Evolutionary conservation across 1,140 invertebrate species (phyloP), one percentile per base, ranked within the genome.

Genomic region (Euwallacea fornicatus): DNA sequence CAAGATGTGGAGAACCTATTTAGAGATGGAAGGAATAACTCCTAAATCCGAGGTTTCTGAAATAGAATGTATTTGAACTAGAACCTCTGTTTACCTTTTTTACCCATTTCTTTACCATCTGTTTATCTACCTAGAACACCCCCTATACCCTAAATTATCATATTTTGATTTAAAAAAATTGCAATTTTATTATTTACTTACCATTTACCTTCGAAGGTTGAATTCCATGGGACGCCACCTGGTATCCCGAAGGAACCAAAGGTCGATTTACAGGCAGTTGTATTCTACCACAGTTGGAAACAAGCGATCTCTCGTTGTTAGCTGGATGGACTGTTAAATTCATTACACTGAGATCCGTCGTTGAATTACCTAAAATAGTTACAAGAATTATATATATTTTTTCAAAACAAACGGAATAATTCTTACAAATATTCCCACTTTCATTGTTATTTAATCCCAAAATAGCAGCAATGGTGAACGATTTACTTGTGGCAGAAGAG

Each of bases 401-500:
- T 56, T 7, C 11, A 16, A 16, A 56, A 8, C 2, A 6, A 0
- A 16, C 15, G 8, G 4, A 13, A 65, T 54, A 65, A 2, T 33
- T 33, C 64, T 67, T 72, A 72, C 71, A 72, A n/a, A 72, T 62
- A 63, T 72, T 72, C 9, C 58, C 55, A 58, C 46, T 56, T 67
- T 72, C 77, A 61, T 82, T 81, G 55, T 83, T 81, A 42, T 86
- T 85, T 60, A 90, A 81, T 7, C 90, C 91, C n/a, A 93, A 83
- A 76, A 93, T 93, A 13, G 90, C 90, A 72, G 92, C 91, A 75
- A 93, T 93, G 15, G 91, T 93, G 77, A 93, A 93, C 2, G 90
- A 90, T 77, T 83, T 79, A 55, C 73, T 77, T 6, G 71, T 73
- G 6, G 75, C 73, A 0, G 78, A 78, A 16, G 74, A 75, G 54